Evolutionary conservation across 2,113 vertebrate species (phyloP).

Genomic region (Centrocercus urophasianus): DNA sequence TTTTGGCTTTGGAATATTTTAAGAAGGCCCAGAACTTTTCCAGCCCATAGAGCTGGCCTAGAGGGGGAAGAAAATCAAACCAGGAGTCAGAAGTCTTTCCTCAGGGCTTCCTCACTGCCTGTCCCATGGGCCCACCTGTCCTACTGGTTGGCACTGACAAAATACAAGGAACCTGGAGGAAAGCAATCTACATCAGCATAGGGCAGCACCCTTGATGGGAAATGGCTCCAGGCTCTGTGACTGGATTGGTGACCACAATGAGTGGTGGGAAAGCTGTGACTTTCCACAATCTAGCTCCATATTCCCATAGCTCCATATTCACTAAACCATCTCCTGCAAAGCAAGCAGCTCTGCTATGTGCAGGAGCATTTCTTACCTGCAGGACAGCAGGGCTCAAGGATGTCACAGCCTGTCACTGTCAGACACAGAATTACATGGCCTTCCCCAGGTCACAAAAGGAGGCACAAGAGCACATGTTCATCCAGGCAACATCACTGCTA

Average conservation of each 20-base stretch:
- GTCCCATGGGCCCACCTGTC: neutral
- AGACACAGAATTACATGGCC: rapidly evolving
- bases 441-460: neutral
- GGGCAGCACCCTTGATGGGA: neutral
- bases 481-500: neutral
- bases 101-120: neutral
- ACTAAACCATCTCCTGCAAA: neutral
- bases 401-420: rapidly evolving
- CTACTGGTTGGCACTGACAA: neutral
- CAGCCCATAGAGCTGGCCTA: constrained; percentile 97
- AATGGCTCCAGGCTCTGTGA: neutral
- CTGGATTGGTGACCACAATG: neutral
- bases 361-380: neutral
- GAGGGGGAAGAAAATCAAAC: neutral
- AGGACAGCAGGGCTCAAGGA: neutral
- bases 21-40: constrained; percentile 99
- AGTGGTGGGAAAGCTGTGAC: neutral
- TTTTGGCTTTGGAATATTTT: constrained; percentile 99
- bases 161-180: neutral
- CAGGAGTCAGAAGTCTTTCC: neutral
- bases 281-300: neutral
- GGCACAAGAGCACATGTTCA: neutral
- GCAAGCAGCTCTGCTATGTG: neutral
- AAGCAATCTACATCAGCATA: neutral
- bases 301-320: too few relatives aligned